Evolutionary conservation across 2,113 vertebrate genomes (phyloP).

Genomic region (Hippocampus barbouri): DNA sequence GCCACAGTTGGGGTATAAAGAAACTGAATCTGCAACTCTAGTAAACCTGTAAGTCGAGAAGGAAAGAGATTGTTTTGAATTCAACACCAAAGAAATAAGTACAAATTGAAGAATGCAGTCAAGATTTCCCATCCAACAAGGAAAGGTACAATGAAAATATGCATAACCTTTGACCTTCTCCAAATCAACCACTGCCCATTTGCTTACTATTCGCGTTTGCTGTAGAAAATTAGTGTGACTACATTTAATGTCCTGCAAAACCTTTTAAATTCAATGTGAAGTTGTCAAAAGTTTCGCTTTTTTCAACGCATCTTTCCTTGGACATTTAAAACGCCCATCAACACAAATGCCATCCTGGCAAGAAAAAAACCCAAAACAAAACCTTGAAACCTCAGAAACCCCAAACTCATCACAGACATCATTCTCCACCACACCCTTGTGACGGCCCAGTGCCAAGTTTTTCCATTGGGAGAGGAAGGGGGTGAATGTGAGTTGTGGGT

Average conservation of each 20-base stretch:
- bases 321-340: conserved; percentile 27
- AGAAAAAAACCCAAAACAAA: conserved; percentile 6
- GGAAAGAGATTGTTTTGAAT: conserved; percentile 16
- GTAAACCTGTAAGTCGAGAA: conserved; percentile 27
- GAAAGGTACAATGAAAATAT: conserved; percentile 50
- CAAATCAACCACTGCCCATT: not conserved
- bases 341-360: conserved; percentile 35
- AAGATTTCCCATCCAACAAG: conserved; percentile 46
- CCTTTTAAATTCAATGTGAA: conserved; percentile 4
- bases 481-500: conserved; percentile 51
- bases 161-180: conserved; percentile 42
- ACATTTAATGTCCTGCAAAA: not conserved
- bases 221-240: not conserved
- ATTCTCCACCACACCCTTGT: conserved; percentile 40
- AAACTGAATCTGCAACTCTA: conserved; percentile 15
- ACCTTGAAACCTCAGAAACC: conserved; percentile 1
- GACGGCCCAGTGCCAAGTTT: conserved; percentile 76
- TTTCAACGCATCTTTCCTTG: conserved; percentile 56
- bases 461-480: conserved; percentile 78
- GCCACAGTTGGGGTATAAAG: conserved; percentile 3
- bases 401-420: conserved; percentile 23
- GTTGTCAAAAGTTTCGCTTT: conserved; percentile 43
- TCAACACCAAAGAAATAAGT: conserved; percentile 26
- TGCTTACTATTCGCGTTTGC: not conserved
- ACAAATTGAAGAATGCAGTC: conserved; percentile 24